These are phyloP conservation scores for Siphamia tubifer DNA, from an alignment of 2,113 vertebrate species.

Conservation along the genomic window DNA sequence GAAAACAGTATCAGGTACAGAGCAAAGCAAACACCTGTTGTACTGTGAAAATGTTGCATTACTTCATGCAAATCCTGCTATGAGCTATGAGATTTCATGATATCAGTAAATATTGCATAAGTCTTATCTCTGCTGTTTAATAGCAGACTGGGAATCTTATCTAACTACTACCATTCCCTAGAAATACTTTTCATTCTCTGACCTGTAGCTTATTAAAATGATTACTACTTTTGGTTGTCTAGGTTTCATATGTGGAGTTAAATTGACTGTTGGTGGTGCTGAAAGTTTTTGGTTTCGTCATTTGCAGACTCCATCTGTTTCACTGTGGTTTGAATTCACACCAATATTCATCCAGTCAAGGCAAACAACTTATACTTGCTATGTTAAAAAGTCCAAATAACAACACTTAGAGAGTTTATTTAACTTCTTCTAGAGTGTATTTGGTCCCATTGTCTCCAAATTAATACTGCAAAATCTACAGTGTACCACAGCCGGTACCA, in stretches of 20 bases:
- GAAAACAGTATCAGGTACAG: not conserved
- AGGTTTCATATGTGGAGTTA: too few relatives aligned
- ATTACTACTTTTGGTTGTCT: too few relatives aligned
- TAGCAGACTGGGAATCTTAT: not conserved
- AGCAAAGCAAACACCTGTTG: not conserved
- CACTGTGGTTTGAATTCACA: not conserved
- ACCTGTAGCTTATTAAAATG: not conserved
- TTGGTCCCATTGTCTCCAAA: too few relatives aligned
- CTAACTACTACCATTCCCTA: not conserved
- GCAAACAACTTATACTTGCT: not conserved
- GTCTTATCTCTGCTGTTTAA: not conserved
- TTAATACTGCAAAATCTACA: too few relatives aligned
- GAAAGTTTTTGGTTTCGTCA: too few relatives aligned
- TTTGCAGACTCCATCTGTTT: too few relatives aligned
- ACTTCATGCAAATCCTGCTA: not conserved
- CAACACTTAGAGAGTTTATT: too few relatives aligned
- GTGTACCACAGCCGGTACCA: too few relatives aligned
- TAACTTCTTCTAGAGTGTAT: too few relatives aligned
- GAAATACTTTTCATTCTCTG: too few relatives aligned
- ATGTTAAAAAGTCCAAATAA: too few relatives aligned
- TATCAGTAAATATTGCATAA: constrained; percentile 5
- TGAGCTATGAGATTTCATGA: not conserved
- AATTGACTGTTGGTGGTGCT: too few relatives aligned
- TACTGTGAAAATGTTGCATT: not conserved
- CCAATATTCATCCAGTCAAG: not conserved